Percentiles rank a stretch among this genome's conserved stretches.
Evolutionary conservation across 2,113 vertebrate species (phyloP).

Genomic region (Entomyzon cyanotis): DNA sequence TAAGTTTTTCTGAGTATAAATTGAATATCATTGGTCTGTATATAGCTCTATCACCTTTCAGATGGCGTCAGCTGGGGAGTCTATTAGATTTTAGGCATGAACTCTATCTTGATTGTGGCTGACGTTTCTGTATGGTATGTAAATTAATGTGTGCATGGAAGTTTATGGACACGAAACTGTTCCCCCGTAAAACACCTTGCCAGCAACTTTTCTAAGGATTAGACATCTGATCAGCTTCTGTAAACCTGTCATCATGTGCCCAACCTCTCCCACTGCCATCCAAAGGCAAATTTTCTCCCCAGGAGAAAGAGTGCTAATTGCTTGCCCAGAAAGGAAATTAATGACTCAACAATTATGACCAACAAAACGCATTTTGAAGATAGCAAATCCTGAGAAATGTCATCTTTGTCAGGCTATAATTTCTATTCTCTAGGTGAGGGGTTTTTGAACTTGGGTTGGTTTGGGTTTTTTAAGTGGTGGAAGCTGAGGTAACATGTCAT

Average conservation of each 20-base stretch:
- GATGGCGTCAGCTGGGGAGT: background rate
- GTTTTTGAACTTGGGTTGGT: background rate
- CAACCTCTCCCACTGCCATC: background rate
- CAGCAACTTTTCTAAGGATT: background rate
- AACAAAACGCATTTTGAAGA: background rate
- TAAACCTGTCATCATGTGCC: background rate
- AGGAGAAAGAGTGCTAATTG: background rate
- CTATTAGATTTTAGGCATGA: background rate
- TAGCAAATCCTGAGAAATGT: background rate
- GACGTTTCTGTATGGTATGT: background rate
- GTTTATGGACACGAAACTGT: background rate
- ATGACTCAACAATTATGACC: background rate
- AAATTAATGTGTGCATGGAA: background rate
- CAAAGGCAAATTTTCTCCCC: conserved; percentile 2
- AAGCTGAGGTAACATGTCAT: background rate
- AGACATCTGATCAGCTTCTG: background rate
- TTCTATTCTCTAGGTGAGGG: background rate
- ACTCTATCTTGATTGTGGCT: background rate
- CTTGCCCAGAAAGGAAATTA: conserved; percentile 22
- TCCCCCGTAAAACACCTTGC: background rate
- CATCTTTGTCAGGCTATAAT: background rate
- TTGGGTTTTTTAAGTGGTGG: background rate
- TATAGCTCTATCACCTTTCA: background rate
- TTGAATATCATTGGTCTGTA: background rate
- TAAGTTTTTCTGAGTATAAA: background rate